Conservation (phyloP, 2,888 invertebrate species). For the Eilema depressum region DNA sequence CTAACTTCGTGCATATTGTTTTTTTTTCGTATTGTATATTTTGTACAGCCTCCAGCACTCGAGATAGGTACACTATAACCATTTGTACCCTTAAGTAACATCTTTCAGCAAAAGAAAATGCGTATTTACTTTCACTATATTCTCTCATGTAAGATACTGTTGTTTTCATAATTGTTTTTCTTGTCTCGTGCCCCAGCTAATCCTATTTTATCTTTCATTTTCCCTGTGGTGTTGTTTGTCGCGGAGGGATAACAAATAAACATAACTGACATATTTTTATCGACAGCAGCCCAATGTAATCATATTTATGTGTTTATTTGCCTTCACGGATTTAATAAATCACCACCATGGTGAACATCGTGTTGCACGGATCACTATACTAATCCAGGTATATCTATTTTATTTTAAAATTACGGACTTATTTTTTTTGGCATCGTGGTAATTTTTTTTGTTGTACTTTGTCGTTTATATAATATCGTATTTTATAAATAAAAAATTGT, state of each 20-base stretch:
- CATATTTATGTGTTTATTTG: slow-evolving; percentile 13
- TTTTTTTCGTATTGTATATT: too few species aligned
- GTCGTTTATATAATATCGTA: too few species aligned
- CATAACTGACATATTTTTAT: slow-evolving; percentile 4
- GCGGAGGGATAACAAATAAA: slow-evolving; percentile 16
- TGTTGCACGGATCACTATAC: background rate
- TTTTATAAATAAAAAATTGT: too few species aligned
- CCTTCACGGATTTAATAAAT: background rate
- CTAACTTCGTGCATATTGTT: too few species aligned
- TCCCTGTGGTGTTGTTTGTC: slow-evolving; percentile 26
- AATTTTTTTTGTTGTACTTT: too few species aligned
- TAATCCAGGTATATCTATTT: too few species aligned
- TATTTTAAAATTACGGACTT: too few species aligned
- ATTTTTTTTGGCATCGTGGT: too few species aligned
- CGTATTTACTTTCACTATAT: slow-evolving; percentile 4
- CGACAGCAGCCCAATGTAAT: background rate
- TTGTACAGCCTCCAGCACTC: background rate
- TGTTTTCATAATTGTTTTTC: slow-evolving; percentile 1
- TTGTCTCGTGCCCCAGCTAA: slow-evolving; percentile 8
- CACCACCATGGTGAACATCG: background rate
- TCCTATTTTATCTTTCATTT: slow-evolving; percentile 22
- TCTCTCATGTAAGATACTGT: slow-evolving; percentile 6
- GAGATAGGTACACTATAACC: background rate
- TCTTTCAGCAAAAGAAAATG: background rate
- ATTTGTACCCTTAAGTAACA: slow-evolving; percentile 2